Base-by-base conservation (phyloP, 2,797 vertebrate species). In the Morelia viridis region DNA sequence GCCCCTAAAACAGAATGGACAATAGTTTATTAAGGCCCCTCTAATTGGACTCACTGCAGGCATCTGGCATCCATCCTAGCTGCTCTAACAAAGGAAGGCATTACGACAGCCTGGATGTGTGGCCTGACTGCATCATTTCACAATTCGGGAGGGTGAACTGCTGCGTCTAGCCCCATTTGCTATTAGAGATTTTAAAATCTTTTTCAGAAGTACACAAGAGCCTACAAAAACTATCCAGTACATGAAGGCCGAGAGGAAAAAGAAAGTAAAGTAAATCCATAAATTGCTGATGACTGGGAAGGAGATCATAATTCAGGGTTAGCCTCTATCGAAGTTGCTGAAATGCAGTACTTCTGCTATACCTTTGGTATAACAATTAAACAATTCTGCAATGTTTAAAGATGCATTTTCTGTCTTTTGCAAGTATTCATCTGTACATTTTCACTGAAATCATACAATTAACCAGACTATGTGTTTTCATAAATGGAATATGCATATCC, bases 31-130 rank as follows among this genome's bases (percentile, higher is more conserved):
- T 95, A 93, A 85, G 92, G 84, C 58, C 93, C 35, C 46, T 57
- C 84, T 95, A 93, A 95, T 94, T 93, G 95, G 92, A 56, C 88
- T 90, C 19, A 17, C 68, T 46, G 65, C 62, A 35, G n/a, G 53
- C 35, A 71, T 28, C 31, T 89, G 90, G n/a, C 15, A 83, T 93
- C 56, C 93, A 12, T 80, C 85, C 65, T 89, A 61, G 0, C 0
- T 89, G 88, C 53, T 2, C 65, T 0, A 60, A 61, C 90, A 85
- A 88, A 88, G 56, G 62, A 85, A n/a, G 35, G 13, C 57, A 85
- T 91, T 88, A 28, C 17, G 41, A 31, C 53, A 53, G 76, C 60
- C 65, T 86, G 58, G 4, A 0, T 9, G 1, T 2, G 15, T 57
- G 24, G 22, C 15, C 24, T 50, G 84, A 92, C 88, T 6, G n/a